These are phyloP conservation scores for Caenorhabditis elegans DNA, from an alignment of 1,140 invertebrate genomes.

Conservation along the genomic window DNA sequence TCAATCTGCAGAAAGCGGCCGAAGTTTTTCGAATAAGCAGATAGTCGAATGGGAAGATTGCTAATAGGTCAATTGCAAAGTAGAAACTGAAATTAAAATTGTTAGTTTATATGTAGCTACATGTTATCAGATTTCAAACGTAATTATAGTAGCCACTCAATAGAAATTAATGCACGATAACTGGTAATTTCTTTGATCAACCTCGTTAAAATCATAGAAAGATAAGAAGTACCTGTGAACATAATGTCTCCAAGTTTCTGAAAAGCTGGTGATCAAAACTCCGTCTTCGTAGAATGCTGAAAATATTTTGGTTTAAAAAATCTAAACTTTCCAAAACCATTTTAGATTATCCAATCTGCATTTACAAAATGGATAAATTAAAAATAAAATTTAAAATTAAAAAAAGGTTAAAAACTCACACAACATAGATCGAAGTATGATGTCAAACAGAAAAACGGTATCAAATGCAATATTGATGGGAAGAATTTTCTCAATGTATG, in stretches of 20 bases:
- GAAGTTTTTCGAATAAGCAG: conserved; percentile 2
- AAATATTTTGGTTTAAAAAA: too few relatives aligned
- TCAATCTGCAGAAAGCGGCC: conserved; percentile 17
- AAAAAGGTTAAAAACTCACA: conserved; percentile 1
- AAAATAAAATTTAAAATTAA: too few relatives aligned
- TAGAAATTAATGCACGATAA: too few relatives aligned
- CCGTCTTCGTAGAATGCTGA: conserved; percentile 10
- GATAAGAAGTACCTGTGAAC: too few relatives aligned
- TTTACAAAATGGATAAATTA: too few relatives aligned
- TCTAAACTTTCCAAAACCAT: too few relatives aligned
- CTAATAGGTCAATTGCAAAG: background rate
- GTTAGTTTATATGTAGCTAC: too few relatives aligned
- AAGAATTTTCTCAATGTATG: background rate
- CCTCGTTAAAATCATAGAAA: too few relatives aligned
- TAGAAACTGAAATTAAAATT: background rate
- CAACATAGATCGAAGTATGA: background rate
- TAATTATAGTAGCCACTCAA: too few relatives aligned
- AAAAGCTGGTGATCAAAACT: background rate
- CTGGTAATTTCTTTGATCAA: too few relatives aligned
- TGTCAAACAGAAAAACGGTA: background rate
- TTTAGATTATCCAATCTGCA: too few relatives aligned
- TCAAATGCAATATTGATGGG: conserved; percentile 3
- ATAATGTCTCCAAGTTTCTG: background rate
- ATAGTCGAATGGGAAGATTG: conserved; percentile 18
- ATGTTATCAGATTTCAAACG: too few relatives aligned